These are phyloP conservation scores for Bedellia somnulentella DNA, from an alignment of 2,888 invertebrate genomes.

Conservation along the genomic window DNA sequence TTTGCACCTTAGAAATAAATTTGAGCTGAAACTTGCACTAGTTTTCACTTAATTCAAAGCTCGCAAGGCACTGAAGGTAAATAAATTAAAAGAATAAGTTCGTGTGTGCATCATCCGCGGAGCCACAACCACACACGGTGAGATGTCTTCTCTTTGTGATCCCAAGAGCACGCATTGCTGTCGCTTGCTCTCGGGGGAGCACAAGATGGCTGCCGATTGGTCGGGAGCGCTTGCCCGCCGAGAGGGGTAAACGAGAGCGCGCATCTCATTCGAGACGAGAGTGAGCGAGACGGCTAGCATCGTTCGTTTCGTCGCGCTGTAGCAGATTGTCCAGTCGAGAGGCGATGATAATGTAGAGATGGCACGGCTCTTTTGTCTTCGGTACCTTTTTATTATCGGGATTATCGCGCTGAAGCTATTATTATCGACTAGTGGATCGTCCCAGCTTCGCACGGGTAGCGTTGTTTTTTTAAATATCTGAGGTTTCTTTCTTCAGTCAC, in stretches of 20 bases:
- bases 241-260: slow-evolving; percentile 49
- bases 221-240: slow-evolving; percentile 41
- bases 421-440: too few species aligned
- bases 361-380: slow-evolving; percentile 29
- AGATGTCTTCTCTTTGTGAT: slow-evolving; percentile 58
- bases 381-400: too few species aligned
- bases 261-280: slow-evolving; percentile 33
- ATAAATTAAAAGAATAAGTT: too few species aligned
- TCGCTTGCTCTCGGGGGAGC: slow-evolving; percentile 61
- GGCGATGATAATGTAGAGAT: slow-evolving; percentile 52
- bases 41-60: slow-evolving; percentile 21
- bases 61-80: slow-evolving; percentile 26
- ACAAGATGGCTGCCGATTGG: slow-evolving; percentile 56
- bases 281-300: slow-evolving; percentile 42
- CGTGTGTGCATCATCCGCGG: too few species aligned
- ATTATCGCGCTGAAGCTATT: too few species aligned
- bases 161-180: slow-evolving; percentile 52
- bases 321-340: slow-evolving; percentile 45
- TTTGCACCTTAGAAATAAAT: slow-evolving; percentile 28
- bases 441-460: too few species aligned
- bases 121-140: slow-evolving; percentile 51
- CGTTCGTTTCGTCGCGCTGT: slow-evolving; percentile 40
- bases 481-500: too few species aligned
- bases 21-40: slow-evolving; percentile 41
- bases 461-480: too few species aligned